phyloP scores from a whole-genome alignment of 2,888 invertebrate species.

The Caenorhabditis virilis region DNA sequence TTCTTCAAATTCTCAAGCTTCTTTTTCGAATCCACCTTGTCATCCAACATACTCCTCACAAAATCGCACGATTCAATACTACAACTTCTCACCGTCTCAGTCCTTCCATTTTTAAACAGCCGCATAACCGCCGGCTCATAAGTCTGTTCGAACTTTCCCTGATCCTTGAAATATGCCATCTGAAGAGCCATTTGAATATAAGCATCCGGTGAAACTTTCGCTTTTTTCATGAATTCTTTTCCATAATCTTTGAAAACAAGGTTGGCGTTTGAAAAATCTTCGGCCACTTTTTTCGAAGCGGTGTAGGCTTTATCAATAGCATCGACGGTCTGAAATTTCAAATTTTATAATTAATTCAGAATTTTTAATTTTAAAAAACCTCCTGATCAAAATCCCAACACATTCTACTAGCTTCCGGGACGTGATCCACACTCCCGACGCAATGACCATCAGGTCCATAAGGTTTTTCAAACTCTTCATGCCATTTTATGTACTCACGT shows the following conservation, averaged over 20 bases:
- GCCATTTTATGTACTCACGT: conserved; percentile 63
- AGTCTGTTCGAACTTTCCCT: conserved; percentile 88
- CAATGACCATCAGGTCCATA: conserved; percentile 61
- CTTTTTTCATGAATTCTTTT: conserved; percentile 85
- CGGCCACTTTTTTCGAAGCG: conserved; percentile 76
- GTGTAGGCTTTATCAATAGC: conserved; percentile 53
- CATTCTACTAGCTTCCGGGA: conserved; percentile 81
- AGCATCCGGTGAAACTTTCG: conserved; percentile 92
- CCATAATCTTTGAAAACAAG: conserved; percentile 84
- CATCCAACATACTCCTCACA: conserved; percentile 86
- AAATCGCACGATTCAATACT: conserved; percentile 89
- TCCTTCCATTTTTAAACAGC: conserved; percentile 90
- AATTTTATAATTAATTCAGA: too few species aligned
- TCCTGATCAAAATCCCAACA: conserved; percentile 79
- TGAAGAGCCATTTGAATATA: conserved; percentile 94
- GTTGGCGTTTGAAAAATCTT: conserved; percentile 87
- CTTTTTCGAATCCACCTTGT: conserved; percentile 67
- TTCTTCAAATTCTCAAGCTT: conserved; percentile 62
- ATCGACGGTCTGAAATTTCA: conserved; percentile 33
- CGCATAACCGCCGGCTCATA: conserved; percentile 98
- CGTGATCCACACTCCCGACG: conserved; percentile 70
- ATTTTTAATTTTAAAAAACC: conserved; percentile 9
- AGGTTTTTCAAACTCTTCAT: conserved; percentile 48
- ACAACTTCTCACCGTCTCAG: conserved; percentile 94
- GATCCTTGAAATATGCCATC: conserved; percentile 87